These are phyloP conservation scores for Ophiothrix spiculata DNA, from an alignment of 35 echinoderm and acorn worm genomes.

Conservation along the genomic window DNA sequence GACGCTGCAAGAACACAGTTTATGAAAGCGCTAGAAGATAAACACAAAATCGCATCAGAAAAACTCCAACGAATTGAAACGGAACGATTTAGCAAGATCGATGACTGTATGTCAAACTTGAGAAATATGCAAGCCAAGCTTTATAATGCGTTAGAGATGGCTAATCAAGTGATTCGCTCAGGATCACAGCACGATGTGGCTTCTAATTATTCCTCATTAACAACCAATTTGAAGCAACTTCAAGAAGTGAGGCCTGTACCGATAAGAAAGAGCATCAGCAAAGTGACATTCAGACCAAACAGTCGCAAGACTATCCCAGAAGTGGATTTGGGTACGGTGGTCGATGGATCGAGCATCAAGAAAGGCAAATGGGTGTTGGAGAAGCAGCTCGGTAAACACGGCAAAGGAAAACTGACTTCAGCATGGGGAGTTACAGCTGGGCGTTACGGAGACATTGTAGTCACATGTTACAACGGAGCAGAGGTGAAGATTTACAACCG, in stretches of 20 bases:
- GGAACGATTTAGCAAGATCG: neutral
- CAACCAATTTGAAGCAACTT: neutral
- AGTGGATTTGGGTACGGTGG: neutral
- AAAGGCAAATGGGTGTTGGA: conserved; percentile 1
- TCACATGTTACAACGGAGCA: neutral
- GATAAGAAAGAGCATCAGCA: neutral
- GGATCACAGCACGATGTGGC: neutral
- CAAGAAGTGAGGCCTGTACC: neutral
- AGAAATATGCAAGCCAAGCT: neutral
- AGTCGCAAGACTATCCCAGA: neutral
- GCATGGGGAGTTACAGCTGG: neutral
- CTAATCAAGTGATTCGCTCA: neutral
- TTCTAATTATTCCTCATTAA: neutral
- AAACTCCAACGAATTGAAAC: neutral
- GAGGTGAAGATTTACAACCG: neutral
- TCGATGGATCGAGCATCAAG: neutral
- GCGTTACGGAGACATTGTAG: neutral
- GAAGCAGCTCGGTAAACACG: neutral
- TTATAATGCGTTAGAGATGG: conserved; percentile 4
- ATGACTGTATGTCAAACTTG: neutral
- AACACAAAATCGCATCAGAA: neutral
- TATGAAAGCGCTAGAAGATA: neutral
- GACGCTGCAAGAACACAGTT: neutral
- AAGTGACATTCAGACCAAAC: neutral
- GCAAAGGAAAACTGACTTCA: neutral